Conservation (phyloP, 1,140 invertebrate genomes). For the Drosophila nigromelanica region DNA sequence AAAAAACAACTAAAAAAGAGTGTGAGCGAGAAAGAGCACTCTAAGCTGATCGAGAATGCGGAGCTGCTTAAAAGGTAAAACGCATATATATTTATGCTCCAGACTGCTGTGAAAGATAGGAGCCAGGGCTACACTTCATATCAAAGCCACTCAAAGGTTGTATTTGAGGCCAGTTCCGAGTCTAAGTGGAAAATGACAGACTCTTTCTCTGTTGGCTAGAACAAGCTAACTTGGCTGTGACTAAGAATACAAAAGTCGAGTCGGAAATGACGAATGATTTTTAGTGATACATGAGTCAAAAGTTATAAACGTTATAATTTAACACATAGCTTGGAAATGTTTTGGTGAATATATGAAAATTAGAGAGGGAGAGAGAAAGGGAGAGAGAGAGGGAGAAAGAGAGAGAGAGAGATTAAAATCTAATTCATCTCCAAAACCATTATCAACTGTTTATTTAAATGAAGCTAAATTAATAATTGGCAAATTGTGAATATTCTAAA, state of each 20-base stretch:
- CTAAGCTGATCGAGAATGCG: slow-evolving; percentile 14
- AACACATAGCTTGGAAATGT: too few species aligned
- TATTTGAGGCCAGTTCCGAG: not conserved
- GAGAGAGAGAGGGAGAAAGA: too few species aligned
- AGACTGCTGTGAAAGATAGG: not conserved
- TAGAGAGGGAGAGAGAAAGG: too few species aligned
- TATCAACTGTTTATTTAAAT: too few species aligned
- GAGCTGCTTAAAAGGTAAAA: slow-evolving; percentile 4
- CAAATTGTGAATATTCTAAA: too few species aligned
- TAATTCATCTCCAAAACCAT: too few species aligned
- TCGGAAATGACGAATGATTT: not conserved
- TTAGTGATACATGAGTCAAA: not conserved
- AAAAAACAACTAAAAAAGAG: not conserved
- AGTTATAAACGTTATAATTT: not conserved
- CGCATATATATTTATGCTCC: not conserved
- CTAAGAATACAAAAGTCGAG: not conserved
- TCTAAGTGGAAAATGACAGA: slow-evolving; percentile 6
- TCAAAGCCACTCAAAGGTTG: slow-evolving; percentile 4
- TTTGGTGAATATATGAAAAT: too few species aligned
- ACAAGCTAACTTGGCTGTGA: not conserved
- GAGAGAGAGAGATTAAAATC: too few species aligned
- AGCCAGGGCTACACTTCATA: not conserved
- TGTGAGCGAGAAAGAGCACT: not conserved
- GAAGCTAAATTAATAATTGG: too few species aligned
- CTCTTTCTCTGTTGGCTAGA: not conserved